phyloP scores from a whole-genome alignment of 2,888 invertebrate genomes.

The Dicyrtomina minuta region DNA sequence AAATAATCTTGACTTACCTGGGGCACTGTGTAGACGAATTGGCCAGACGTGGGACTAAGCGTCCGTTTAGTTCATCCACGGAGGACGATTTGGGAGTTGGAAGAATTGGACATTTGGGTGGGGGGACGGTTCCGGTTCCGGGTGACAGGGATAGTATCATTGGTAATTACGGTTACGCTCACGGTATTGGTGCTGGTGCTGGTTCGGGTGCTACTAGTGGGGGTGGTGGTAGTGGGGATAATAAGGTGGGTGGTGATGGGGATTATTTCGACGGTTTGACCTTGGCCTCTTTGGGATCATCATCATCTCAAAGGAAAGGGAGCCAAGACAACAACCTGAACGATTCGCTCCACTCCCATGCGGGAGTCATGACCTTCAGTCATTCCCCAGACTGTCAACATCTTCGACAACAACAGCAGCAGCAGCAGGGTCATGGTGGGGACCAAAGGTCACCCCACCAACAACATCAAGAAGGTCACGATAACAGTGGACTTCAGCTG shows the following conservation, averaged over 20 bases:
- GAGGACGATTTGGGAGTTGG: constrained; percentile 51
- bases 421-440: neutral
- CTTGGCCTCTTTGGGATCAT: too few relatives aligned
- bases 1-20: too few relatives aligned
- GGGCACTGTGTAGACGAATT: constrained; percentile 53
- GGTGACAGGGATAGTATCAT: too few relatives aligned
- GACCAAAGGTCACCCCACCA: neutral
- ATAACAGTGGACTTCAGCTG: too few relatives aligned
- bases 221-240: too few relatives aligned
- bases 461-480: too few relatives aligned
- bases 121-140: too few relatives aligned
- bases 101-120: too few relatives aligned
- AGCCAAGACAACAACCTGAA: too few relatives aligned
- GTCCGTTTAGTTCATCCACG: constrained; percentile 51
- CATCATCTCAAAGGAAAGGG: neutral
- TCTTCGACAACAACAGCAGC: neutral
- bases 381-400: neutral
- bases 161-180: too few relatives aligned
- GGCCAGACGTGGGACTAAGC: constrained; percentile 51
- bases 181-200: neutral
- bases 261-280: constrained; percentile 5
- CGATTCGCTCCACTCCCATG: constrained; percentile 11
- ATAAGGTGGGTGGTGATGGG: constrained; percentile 13
- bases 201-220: too few relatives aligned
- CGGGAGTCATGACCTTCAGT: neutral